Conservation (phyloP, 2,797 vertebrate genomes). For the Catostomus latipinnis region DNA sequence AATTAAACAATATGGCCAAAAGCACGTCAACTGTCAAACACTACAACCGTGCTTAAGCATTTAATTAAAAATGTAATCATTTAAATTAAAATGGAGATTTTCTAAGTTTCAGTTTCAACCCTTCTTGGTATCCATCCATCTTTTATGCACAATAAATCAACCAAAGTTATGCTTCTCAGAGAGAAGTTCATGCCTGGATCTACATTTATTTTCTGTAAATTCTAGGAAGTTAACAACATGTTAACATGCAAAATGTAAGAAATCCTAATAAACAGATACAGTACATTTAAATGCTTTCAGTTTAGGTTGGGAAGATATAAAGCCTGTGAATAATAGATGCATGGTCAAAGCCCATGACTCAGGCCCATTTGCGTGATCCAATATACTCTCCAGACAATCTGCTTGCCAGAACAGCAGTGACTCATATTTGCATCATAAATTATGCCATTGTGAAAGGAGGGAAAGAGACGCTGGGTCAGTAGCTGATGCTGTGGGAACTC, state of each 20-base stretch:
- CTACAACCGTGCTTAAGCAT: too few relatives aligned
- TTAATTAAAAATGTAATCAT: too few relatives aligned
- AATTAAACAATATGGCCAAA: too few relatives aligned
- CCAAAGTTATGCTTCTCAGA: neutral
- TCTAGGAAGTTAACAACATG: constrained; percentile 8
- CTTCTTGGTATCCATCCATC: too few relatives aligned
- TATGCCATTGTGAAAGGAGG: too few relatives aligned
- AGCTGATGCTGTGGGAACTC: too few relatives aligned
- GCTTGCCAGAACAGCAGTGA: constrained; percentile 37
- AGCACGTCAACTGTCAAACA: too few relatives aligned
- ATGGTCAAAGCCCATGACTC: constrained; percentile 59
- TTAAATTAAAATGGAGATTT: too few relatives aligned
- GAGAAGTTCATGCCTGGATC: neutral
- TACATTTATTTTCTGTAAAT: constrained; percentile 2
- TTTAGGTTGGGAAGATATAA: constrained; percentile 1
- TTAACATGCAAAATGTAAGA: neutral
- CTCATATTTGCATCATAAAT: constrained; percentile 36
- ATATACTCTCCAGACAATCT: constrained; percentile 60
- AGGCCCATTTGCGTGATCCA: constrained; percentile 62
- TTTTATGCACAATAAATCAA: too few relatives aligned
- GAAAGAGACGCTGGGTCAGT: too few relatives aligned
- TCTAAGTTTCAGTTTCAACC: too few relatives aligned
- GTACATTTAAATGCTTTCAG: constrained; percentile 19
- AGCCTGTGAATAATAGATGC: constrained; percentile 45
- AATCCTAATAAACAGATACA: constrained; percentile 22